These are phyloP conservation scores for Struthidea cinerea DNA, from an alignment of 2,113 vertebrate genomes.

Conservation along the genomic window DNA sequence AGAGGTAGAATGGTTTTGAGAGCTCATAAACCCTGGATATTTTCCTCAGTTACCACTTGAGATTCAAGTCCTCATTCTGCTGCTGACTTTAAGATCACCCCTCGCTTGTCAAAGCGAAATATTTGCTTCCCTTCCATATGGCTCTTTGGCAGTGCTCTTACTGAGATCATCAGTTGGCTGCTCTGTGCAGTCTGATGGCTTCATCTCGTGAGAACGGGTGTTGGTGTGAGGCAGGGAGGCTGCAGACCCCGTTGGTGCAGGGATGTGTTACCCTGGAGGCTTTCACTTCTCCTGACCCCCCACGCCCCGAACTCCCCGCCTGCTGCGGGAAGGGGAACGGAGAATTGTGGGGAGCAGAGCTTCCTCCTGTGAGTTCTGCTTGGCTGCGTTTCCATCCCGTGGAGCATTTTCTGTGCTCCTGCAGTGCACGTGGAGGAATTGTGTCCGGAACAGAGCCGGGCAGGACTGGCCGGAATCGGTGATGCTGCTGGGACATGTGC, in stretches of 20 bases:
- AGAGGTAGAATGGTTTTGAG: background rate
- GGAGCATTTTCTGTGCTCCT: background rate
- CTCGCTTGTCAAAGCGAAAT: background rate
- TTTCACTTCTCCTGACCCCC: background rate
- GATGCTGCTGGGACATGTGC: accelerated
- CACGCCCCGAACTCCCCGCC: accelerated
- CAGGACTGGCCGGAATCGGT: accelerated
- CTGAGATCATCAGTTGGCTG: background rate
- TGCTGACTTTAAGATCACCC: background rate
- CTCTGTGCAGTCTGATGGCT: background rate
- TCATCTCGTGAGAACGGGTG: background rate
- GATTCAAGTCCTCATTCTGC: background rate
- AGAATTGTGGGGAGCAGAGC: background rate
- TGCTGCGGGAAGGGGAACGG: background rate
- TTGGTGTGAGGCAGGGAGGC: background rate
- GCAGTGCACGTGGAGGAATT: accelerated
- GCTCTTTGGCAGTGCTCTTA: background rate
- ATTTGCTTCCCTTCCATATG: constrained; percentile 19
- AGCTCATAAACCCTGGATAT: background rate
- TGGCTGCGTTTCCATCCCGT: accelerated
- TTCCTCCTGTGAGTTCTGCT: background rate
- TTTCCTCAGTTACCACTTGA: background rate
- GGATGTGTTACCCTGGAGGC: accelerated
- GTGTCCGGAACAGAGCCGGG: background rate
- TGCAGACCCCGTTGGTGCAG: background rate